Conservation (phyloP, 1,140 invertebrate genomes). For the Atopsyche davidsoni region DNA sequence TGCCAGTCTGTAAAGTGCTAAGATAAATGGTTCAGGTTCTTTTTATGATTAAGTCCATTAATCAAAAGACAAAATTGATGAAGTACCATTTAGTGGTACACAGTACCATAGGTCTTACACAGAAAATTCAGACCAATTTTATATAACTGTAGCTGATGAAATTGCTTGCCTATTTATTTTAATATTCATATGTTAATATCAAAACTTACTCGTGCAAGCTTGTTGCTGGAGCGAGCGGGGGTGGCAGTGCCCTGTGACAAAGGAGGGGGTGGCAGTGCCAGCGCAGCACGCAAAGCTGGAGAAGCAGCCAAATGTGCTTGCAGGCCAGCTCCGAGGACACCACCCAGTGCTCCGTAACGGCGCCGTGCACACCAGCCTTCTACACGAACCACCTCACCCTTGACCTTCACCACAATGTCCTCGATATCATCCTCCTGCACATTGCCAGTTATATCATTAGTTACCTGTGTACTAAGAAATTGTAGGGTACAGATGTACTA, state of each 20-base stretch:
- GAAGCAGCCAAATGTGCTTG: conserved; percentile 34
- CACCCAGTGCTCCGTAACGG: conserved; percentile 36
- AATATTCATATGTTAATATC: conserved; percentile 7
- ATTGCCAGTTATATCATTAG: too few species aligned
- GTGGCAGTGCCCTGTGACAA: neutral
- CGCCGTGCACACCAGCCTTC: conserved; percentile 35
- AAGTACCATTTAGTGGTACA: too few species aligned
- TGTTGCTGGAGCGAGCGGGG: conserved; percentile 17
- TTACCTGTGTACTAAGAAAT: too few species aligned
- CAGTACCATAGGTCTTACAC: too few species aligned
- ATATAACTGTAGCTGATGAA: too few species aligned
- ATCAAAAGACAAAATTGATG: too few species aligned
- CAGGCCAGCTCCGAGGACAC: conserved; percentile 37
- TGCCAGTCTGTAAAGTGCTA: too few species aligned
- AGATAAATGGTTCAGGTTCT: too few species aligned
- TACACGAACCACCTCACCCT: conserved; percentile 33
- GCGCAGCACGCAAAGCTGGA: conserved; percentile 34
- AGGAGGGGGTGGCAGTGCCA: conserved; percentile 29
- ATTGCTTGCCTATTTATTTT: too few species aligned
- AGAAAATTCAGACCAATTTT: too few species aligned
- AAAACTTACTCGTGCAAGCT: conserved; percentile 23
- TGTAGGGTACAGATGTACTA: too few species aligned
- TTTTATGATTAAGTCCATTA: too few species aligned
- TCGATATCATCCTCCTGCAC: conserved; percentile 38
- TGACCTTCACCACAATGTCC: conserved; percentile 35